A percentile compares a stretch with the other conserved stretches of the same genome.
phyloP scores from a whole-genome alignment of 92 coral and sea anemone genomes.

The Ricordea florida region DNA sequence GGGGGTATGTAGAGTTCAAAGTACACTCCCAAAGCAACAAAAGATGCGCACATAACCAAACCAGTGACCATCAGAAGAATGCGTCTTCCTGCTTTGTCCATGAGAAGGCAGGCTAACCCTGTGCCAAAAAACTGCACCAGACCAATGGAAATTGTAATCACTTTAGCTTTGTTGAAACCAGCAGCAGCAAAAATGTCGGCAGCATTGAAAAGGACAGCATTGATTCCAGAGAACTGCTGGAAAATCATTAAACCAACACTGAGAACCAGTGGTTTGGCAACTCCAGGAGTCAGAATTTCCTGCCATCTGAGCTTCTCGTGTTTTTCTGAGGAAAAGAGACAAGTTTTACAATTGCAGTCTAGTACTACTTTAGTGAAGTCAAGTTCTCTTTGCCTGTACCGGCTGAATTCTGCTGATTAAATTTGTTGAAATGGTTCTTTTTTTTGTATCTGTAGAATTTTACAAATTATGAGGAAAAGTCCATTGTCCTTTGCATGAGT shows the following conservation, averaged over 20 bases:
- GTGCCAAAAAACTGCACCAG: conserved; percentile 61
- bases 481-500: too few relatives aligned
- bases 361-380: too few relatives aligned
- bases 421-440: too few relatives aligned
- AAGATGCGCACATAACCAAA: conserved; percentile 69
- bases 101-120: conserved; percentile 39
- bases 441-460: too few relatives aligned
- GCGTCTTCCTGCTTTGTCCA: conserved; percentile 77
- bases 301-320: conserved; percentile 30
- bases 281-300: conserved; percentile 63
- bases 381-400: too few relatives aligned
- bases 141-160: conserved; percentile 57
- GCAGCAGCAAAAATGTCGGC: conserved; percentile 71
- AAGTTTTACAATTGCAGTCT: not conserved
- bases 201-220: conserved; percentile 70
- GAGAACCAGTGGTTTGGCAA: conserved; percentile 62
- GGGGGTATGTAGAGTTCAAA: conserved; percentile 40
- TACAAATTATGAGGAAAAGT: too few relatives aligned
- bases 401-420: too few relatives aligned
- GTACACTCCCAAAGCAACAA: conserved; percentile 65
- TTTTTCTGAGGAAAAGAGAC: conserved; percentile 4
- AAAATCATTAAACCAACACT: conserved; percentile 64
- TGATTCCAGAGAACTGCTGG: conserved; percentile 79
- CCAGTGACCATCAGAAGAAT: conserved; percentile 55
- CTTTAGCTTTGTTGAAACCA: conserved; percentile 63